Conservation (phyloP, 2,888 invertebrate genomes). For the Mythimna vitellina region DNA sequence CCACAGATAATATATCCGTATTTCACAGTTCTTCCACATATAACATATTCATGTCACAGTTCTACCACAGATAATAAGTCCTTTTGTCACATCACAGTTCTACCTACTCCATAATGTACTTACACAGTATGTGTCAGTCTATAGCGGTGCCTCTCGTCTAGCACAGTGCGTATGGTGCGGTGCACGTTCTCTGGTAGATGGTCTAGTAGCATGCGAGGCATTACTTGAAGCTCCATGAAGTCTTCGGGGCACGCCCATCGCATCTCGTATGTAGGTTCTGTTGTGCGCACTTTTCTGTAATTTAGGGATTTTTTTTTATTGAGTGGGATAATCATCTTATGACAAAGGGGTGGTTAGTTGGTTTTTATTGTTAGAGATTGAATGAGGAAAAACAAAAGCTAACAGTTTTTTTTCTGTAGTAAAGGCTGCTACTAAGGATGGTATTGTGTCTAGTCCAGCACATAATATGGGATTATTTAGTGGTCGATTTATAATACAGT, state of each 20-base stretch:
- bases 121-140: conserved; percentile 83
- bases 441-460: neutral
- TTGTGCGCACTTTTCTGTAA: conserved; percentile 91
- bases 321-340: too few species aligned
- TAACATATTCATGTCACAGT: conserved; percentile 7
- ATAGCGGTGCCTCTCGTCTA: conserved; percentile 89
- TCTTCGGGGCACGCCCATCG: conserved; percentile 95
- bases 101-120: conserved; percentile 22
- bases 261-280: conserved; percentile 93
- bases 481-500: neutral
- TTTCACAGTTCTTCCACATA: conserved; percentile 4
- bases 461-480: neutral
- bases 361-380: neutral
- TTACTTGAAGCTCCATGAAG: conserved; percentile 95
- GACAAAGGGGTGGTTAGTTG: conserved; percentile 2
- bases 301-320: too few species aligned
- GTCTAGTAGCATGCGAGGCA: conserved; percentile 96
- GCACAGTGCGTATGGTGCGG: conserved; percentile 92
- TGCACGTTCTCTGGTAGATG: conserved; percentile 96
- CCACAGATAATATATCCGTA: conserved; percentile 23
- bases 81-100: conserved; percentile 15
- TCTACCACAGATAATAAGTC: conserved; percentile 21
- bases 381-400: neutral
- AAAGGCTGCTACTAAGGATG: neutral
- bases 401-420: neutral